These are phyloP conservation scores for Torymus auratus DNA, from an alignment of 2,888 invertebrate genomes.

Conservation along the genomic window DNA sequence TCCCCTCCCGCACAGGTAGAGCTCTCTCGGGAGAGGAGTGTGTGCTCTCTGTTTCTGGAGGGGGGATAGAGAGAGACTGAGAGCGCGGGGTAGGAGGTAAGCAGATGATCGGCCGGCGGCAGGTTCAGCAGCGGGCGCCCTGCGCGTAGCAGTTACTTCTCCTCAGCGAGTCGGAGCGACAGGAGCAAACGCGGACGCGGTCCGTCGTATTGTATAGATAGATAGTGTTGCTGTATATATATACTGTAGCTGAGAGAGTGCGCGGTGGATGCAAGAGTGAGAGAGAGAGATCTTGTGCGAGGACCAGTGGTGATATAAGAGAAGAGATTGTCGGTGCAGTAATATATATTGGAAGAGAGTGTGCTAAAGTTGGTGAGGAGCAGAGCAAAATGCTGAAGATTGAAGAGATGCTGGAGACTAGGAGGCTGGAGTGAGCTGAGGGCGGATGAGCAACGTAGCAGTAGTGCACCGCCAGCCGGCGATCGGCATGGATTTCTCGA, in stretches of 20 bases:
- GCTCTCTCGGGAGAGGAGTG: too few species aligned
- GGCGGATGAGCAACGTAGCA: slow-evolving; percentile 28
- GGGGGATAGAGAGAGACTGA: background rate
- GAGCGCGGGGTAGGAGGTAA: background rate
- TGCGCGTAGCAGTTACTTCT: slow-evolving; percentile 50
- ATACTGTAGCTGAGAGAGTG: too few species aligned
- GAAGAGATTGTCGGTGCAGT: too few species aligned
- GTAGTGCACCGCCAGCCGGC: background rate
- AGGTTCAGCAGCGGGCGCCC: background rate
- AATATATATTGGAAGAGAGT: too few species aligned
- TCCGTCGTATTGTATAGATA: too few species aligned
- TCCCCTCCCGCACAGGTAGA: too few species aligned
- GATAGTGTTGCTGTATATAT: too few species aligned
- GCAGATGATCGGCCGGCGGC: background rate
- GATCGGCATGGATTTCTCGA: slow-evolving; percentile 54
- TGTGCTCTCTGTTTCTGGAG: background rate
- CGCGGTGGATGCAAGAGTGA: too few species aligned
- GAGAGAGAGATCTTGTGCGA: too few species aligned
- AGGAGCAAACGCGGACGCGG: slow-evolving; percentile 10
- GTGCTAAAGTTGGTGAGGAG: too few species aligned
- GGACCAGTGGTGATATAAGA: too few species aligned
- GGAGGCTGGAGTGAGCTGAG: background rate
- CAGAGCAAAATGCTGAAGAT: background rate
- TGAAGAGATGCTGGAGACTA: background rate
- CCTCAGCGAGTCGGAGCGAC: slow-evolving; percentile 49